Base-by-base conservation (phyloP, 2,888 invertebrate species). In the Apantesis nais region DNA sequence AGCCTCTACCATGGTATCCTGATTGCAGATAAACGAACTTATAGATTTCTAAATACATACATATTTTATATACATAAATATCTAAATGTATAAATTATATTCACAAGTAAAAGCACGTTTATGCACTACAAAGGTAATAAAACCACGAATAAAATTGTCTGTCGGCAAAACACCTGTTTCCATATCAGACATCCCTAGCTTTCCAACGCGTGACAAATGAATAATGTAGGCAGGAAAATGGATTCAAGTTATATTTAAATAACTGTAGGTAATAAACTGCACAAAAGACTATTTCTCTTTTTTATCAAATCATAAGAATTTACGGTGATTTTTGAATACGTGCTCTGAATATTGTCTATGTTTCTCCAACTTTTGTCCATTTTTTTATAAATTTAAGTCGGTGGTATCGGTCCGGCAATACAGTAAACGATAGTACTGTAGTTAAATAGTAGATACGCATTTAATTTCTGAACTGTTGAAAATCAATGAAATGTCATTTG, bases 201-300 rank as follows among this genome's bases (percentile, higher is more conserved):
- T 55, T 11, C 2, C 4, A 62, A 58, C 19, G 12, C 52, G 52
- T 73, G 64, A 73, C 44, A 66, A 78, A 74, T 73, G 34, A 74
- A 75, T 48, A 71, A 72, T 66, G 14, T 64, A 72, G 31, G 29
- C 41, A 61, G n/a, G n/a, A n/a, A n/a, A n/a, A 39, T 65, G 67
- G 63, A 69, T 72, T 67, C 71, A 48, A 74, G 67, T 48, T 71
- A 67, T 73, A 52, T 41, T 62, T 66, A 68, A 60, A 73, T 68
- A 74, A 74, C 73, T 44, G 44, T 68, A n/a, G n/a, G n/a, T n/a
- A 74, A 74, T 64, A 71, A 77, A 61, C 68, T 70, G 63, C 19
- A 64, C 64, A 67, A 62, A 70, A 71, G 61, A 73, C 68, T 67
- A 69, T 67, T 71, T 65, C 34, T 63, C 8, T 70, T 71, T 78